A percentile compares a stretch with the other conserved stretches of the same genome.
Evolutionary conservation across 2,797 vertebrate genomes (phyloP).

Genomic region (Sebastes trivittatus): DNA sequence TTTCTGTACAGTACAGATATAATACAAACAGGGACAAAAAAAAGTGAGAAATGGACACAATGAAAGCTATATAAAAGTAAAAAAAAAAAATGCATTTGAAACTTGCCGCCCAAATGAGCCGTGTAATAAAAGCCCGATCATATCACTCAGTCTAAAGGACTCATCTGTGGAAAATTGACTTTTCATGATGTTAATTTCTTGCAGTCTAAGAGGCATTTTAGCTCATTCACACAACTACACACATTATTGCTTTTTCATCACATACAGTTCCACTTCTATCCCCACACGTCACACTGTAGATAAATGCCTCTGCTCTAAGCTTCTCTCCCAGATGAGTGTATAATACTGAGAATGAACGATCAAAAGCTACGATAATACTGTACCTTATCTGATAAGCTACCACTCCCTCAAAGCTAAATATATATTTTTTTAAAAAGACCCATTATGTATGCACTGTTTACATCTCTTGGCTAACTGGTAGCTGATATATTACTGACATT

Average conservation of each 20-base stretch:
- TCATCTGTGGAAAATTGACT: conserved; percentile 17
- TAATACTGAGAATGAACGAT: conserved; percentile 70
- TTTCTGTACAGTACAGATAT: conserved; percentile 76
- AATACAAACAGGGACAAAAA: conserved; percentile 77
- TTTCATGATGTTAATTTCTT: conserved; percentile 9
- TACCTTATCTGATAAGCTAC: conserved; percentile 68
- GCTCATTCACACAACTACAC: conserved; percentile 30
- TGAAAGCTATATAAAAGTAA: conserved; percentile 69
- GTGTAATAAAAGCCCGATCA: conserved; percentile 55
- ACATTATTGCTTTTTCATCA: conserved; percentile 1
- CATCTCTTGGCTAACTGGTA: conserved; percentile 37
- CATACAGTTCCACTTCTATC: background rate
- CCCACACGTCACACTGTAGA: conserved; percentile 2
- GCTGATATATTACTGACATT: conserved; percentile 41
- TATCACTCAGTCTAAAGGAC: conserved; percentile 51
- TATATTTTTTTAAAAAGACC: conserved; percentile 1
- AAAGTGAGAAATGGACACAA: conserved; percentile 64
- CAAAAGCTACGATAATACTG: conserved; percentile 67
- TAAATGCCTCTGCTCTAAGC: conserved; percentile 20
- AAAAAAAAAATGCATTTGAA: conserved; percentile 50
- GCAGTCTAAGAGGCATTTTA: conserved; percentile 25
- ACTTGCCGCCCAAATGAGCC: conserved; percentile 36
- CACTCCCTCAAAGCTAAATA: conserved; percentile 69
- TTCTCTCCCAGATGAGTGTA: conserved; percentile 41
- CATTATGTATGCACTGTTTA: conserved; percentile 31